Conservation (phyloP, 2,797 vertebrate species). For the Gephyroberyx darwinii region DNA sequence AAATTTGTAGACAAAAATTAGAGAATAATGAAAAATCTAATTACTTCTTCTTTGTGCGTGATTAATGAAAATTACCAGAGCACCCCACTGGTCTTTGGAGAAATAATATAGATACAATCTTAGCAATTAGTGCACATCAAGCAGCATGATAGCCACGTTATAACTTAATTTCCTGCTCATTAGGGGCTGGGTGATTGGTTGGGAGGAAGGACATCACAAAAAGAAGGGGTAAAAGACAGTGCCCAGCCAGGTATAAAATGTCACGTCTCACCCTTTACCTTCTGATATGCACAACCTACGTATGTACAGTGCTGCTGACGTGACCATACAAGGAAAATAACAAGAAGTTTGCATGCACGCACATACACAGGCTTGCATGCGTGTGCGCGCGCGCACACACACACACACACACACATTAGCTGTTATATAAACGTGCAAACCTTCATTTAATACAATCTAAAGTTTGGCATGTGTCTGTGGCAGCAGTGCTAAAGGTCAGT, state of each 20-base stretch:
- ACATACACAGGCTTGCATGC: too few relatives aligned
- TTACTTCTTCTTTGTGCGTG: conserved; percentile 82
- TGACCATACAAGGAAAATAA: conserved; percentile 4
- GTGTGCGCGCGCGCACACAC: conserved; percentile 7
- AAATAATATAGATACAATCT: conserved; percentile 79
- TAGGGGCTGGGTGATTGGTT: conserved; percentile 73
- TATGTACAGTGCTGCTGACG: conserved; percentile 18
- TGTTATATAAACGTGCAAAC: conserved; percentile 51
- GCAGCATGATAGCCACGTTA: conserved; percentile 79
- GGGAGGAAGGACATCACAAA: conserved; percentile 39
- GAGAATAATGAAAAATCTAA: conserved; percentile 82
- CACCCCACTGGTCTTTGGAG: conserved; percentile 81
- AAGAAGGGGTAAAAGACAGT: conserved; percentile 31
- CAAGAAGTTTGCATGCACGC: background rate
- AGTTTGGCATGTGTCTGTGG: conserved; percentile 64
- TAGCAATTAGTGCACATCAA: conserved; percentile 84
- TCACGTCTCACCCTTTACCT: background rate
- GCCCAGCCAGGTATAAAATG: conserved; percentile 23
- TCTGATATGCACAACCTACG: conserved; percentile 16
- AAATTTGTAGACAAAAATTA: conserved; percentile 67
- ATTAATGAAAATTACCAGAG: conserved; percentile 86
- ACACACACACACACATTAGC: conserved; percentile 9
- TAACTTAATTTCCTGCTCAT: conserved; percentile 86
- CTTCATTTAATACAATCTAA: conserved; percentile 64
- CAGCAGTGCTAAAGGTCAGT: conserved; percentile 80